Evolutionary conservation across 30 jellyfish, hydroid and myxozoan species (phyloP), one percentile per base, ranked within the genome.

Genomic region (Aurelia sp.): DNA sequence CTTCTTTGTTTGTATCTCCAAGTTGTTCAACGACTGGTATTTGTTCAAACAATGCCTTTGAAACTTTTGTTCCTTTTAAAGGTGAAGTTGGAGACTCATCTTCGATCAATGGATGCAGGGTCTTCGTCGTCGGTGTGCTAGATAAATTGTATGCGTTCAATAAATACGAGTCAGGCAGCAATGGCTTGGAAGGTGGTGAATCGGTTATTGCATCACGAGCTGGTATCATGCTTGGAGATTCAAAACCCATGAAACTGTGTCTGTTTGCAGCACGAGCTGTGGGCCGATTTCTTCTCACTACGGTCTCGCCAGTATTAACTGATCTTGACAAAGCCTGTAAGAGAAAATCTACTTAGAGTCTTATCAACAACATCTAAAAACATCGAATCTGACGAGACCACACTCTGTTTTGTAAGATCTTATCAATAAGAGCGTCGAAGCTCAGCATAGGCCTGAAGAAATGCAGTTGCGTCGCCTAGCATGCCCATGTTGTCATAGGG

Each of bases 221-320:
- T 33, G 64, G 67, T 22, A 76, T 64, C 63, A 94, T 31, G 27
- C 91, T 90, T 8, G 95, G 94, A 18, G 99, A 80, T 18, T 94
- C 99, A 80, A 86, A 86, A 10, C 97, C 97, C 67, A 72, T 79
- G 76, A 94, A 94, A 80, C 99, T 94, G 85, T 94, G 98, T 44
- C 98, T 67, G 74, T 76, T 84, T 18, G 94, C 97, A 63, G 92
- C 58, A 13, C 51, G 59, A 9, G 80, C 55, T 13, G 86, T 74
- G 7, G 66, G 74, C 8, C 48, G 70, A 16, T 73, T 73, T n/a
- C 35, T 63, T 13, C 92, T 72, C 11, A 70, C 59, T 16, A 83
- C 88, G 3, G 80, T 48, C 13, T 72, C 80, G 13, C 78, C 68
- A 4, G 70, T 73, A 47, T 12, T 72, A 57, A 48, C n/a, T 84